A percentile compares a stretch with the other conserved stretches of the same genome.
Conservation (phyloP, 2,113 vertebrate genomes). For the Tychaedon coryphoeus region DNA sequence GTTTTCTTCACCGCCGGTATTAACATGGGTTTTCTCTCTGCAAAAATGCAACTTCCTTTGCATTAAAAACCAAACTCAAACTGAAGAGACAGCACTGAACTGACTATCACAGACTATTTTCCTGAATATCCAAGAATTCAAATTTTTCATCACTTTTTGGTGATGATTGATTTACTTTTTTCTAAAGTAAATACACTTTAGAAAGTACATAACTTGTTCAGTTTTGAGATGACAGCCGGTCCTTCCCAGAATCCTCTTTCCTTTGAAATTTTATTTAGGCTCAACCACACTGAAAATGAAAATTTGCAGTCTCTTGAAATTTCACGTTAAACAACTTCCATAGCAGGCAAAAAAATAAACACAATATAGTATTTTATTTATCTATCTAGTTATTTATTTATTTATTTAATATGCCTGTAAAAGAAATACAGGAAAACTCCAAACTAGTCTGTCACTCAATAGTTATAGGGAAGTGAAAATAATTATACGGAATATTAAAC, state of each 20-base stretch:
- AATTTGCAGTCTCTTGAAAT: not conserved
- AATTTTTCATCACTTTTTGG: not conserved
- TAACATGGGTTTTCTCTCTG: not conserved
- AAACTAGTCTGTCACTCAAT: not conserved
- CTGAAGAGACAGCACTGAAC: not conserved
- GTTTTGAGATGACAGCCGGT: not conserved
- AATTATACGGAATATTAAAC: not conserved
- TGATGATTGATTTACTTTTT: too few species aligned
- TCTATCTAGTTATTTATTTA: not conserved
- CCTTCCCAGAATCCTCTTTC: not conserved
- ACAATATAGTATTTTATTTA: not conserved
- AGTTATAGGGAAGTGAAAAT: not conserved
- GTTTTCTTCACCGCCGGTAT: not conserved
- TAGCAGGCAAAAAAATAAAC: not conserved
- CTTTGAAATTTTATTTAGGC: not conserved
- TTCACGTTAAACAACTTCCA: not conserved
- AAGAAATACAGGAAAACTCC: not conserved
- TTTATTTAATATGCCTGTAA: not conserved
- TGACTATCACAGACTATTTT: not conserved
- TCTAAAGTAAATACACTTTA: not conserved
- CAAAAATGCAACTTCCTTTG: not conserved
- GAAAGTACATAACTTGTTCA: not conserved
- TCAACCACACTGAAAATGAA: not conserved
- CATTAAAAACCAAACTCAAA: not conserved
- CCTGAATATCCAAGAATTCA: not conserved